Conservation (phyloP, 2,888 invertebrate species). For the Chalcis sispes region DNA sequence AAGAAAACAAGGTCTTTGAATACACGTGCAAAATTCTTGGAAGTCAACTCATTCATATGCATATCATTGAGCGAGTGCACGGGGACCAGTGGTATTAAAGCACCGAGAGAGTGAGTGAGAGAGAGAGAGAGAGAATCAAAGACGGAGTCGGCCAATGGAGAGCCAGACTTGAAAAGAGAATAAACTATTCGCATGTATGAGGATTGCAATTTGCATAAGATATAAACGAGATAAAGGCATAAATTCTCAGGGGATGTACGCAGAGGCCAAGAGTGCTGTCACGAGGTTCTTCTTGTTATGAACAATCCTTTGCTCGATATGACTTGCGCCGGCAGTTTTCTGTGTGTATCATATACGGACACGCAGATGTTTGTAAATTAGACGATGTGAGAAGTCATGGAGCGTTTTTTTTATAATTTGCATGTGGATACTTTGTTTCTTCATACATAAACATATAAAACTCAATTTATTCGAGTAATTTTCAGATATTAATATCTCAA, state of each 20-base stretch:
- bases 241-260: conserved; percentile 65
- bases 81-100: conserved; percentile 13
- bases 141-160: conserved; percentile 59
- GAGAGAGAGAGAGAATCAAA: conserved; percentile 52
- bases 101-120: conserved; percentile 41
- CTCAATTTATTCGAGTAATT: conserved; percentile 40
- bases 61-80: conserved; percentile 59
- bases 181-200: conserved; percentile 56
- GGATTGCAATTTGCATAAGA: conserved; percentile 68
- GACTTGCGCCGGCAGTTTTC: conserved; percentile 9
- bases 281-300: conserved; percentile 64
- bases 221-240: conserved; percentile 68
- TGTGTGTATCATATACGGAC: neutral
- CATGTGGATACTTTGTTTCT: too few relatives aligned
- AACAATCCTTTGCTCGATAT: conserved; percentile 61
- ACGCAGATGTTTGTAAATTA: conserved; percentile 34
- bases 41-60: conserved; percentile 63
- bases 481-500: conserved; percentile 50
- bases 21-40: conserved; percentile 55
- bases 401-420: neutral
- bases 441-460: neutral
- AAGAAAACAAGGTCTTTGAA: conserved; percentile 31
- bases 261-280: conserved; percentile 54
- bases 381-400: conserved; percentile 23
- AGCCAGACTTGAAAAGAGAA: conserved; percentile 60